Conservation (phyloP, 2,888 invertebrate genomes). For the Agrotis segetum region DNA sequence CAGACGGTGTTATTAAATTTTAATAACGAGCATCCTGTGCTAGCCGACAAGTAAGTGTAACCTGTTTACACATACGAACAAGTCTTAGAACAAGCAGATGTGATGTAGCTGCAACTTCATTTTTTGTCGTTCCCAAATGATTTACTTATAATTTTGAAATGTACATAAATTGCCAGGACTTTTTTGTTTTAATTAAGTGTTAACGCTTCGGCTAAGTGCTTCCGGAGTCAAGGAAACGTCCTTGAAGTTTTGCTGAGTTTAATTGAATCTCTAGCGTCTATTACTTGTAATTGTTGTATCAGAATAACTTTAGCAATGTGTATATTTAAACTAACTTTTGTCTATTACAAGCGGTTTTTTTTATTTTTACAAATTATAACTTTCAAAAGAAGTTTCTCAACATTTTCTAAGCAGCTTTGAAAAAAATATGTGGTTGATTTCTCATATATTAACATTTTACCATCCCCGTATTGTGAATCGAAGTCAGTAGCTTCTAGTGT, state of each 20-base stretch:
- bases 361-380: no score
- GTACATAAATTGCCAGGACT: slow-evolving; percentile 34
- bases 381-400: no score
- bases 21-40: slow-evolving; percentile 79
- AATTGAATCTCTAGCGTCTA: slow-evolving; percentile 29
- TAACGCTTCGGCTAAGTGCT: slow-evolving; percentile 51
- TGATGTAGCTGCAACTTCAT: slow-evolving; percentile 61
- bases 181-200: slow-evolving; percentile 57
- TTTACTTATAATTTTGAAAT: slow-evolving; percentile 53
- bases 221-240: slow-evolving; percentile 61
- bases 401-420: no score
- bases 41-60: slow-evolving; percentile 66
- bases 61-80: slow-evolving; percentile 73
- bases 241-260: slow-evolving; percentile 45
- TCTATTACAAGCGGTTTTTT: background rate
- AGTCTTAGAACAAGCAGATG: slow-evolving; percentile 72
- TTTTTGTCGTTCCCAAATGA: slow-evolving; percentile 60
- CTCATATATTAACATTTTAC: no score
- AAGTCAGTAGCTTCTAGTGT: slow-evolving; percentile 28
- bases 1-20: slow-evolving; percentile 75
- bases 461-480: background rate
- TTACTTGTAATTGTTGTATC: slow-evolving; percentile 46
- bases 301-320: slow-evolving; percentile 12
- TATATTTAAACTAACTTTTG: slow-evolving; percentile 6
- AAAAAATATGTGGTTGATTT: no score